Conservation (phyloP, 2,113 vertebrate species). For the Menidia beryllina region DNA sequence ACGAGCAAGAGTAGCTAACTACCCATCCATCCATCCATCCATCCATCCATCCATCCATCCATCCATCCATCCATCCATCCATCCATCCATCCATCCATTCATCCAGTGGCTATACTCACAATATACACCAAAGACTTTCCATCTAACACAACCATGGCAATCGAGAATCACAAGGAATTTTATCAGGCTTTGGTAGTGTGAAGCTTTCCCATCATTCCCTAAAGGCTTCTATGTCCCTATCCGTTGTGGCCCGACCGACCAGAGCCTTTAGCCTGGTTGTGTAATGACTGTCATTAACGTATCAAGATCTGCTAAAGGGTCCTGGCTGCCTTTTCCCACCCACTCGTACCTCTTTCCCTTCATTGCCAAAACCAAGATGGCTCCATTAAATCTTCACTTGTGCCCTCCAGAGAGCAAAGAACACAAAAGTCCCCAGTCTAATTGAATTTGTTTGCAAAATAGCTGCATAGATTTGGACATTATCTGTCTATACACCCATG, state of each 20-base stretch:
- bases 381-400: slow-evolving; percentile 48
- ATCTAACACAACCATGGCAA: slow-evolving; percentile 44
- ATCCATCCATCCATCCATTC: no score
- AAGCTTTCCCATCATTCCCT: slow-evolving; percentile 79
- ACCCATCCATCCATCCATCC: no score
- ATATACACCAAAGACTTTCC: slow-evolving; percentile 13
- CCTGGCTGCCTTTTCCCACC: slow-evolving; percentile 56
- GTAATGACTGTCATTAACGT: slow-evolving; percentile 78
- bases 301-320: slow-evolving; percentile 74
- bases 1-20: slow-evolving; percentile 21
- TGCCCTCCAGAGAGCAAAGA: slow-evolving; percentile 56
- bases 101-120: no score
- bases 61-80: no score
- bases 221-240: slow-evolving; percentile 63
- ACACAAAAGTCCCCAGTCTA: slow-evolving; percentile 67
- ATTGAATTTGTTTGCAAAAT: slow-evolving; percentile 81
- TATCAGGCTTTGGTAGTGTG: slow-evolving; percentile 60
- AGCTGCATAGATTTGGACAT: slow-evolving; percentile 70
- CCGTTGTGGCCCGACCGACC: slow-evolving; percentile 50
- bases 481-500: slow-evolving; percentile 83
- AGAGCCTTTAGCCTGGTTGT: slow-evolving; percentile 61
- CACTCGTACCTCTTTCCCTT: slow-evolving; percentile 56
- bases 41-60: no score
- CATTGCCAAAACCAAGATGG: slow-evolving; percentile 71
- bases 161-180: slow-evolving; percentile 53